Conservation (phyloP, 2,797 vertebrate species). For the Choloepus didactylus region DNA sequence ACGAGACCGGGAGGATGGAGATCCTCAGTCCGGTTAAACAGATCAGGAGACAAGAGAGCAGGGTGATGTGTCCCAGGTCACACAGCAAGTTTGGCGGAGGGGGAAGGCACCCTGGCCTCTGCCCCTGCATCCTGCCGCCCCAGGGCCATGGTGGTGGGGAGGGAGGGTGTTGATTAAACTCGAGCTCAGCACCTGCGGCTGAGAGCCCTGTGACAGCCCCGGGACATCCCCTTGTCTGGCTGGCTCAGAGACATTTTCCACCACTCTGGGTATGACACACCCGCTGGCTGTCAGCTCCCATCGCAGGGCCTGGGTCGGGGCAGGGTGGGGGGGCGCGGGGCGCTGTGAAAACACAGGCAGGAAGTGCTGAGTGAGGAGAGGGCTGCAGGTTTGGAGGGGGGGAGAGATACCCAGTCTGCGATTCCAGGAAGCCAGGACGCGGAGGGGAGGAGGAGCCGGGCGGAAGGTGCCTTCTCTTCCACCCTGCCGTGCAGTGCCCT, state of each 20-base stretch:
- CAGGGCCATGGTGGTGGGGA: background rate
- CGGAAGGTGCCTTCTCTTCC: background rate
- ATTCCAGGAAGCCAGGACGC: constrained; percentile 78
- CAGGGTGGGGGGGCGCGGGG: background rate
- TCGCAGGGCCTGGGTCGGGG: background rate
- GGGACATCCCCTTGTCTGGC: constrained; percentile 75
- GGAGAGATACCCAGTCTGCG: background rate
- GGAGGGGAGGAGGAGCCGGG: constrained; percentile 6
- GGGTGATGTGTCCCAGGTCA: rapidly evolving
- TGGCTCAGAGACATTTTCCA: constrained; percentile 70
- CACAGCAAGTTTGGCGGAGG: background rate
- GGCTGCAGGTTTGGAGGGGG: background rate
- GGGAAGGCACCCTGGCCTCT: background rate
- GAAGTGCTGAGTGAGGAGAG: constrained; percentile 65
- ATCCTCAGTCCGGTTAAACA: background rate
- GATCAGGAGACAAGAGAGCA: background rate
- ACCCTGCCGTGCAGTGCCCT: background rate
- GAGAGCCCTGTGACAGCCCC: background rate
- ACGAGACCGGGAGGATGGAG: background rate
- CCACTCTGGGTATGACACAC: constrained; percentile 53
- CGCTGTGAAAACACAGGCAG: constrained; percentile 65
- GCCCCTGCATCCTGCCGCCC: background rate
- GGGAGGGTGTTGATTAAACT: background rate
- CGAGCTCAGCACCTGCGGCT: background rate
- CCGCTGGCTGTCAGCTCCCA: background rate